Conservation (phyloP, 1,140 invertebrate species). For the Musca vetustissima region DNA sequence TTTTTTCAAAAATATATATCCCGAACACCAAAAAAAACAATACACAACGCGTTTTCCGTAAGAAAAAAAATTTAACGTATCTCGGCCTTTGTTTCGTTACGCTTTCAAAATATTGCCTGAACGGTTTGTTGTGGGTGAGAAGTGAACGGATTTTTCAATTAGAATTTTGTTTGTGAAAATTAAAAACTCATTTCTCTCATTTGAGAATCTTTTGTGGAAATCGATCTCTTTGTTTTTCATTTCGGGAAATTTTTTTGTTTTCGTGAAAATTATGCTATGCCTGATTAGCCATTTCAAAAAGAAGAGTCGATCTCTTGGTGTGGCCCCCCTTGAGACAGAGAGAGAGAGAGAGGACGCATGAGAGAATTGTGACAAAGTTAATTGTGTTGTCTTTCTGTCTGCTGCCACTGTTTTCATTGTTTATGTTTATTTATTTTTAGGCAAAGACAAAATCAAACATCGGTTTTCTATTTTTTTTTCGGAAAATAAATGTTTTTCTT, state of each 20-base stretch:
- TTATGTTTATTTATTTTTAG: slow-evolving; percentile 16
- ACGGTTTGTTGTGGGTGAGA: too few relatives aligned
- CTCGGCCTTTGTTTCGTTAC: background rate
- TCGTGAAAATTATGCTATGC: too few relatives aligned
- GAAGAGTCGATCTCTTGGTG: too few relatives aligned
- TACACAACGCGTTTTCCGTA: background rate
- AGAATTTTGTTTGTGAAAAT: background rate
- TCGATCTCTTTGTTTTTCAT: too few relatives aligned
- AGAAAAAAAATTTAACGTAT: background rate
- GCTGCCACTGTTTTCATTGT: slow-evolving; percentile 1
- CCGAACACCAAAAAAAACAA: background rate
- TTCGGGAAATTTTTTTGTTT: too few relatives aligned
- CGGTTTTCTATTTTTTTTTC: too few relatives aligned
- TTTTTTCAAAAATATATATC: background rate
- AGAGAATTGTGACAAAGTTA: background rate
- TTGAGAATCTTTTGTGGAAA: too few relatives aligned
- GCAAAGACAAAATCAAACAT: background rate
- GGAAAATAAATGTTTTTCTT: slow-evolving; percentile 1
- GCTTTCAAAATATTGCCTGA: too few relatives aligned
- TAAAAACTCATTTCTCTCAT: too few relatives aligned
- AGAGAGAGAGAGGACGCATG: too few relatives aligned
- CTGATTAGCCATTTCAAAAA: too few relatives aligned
- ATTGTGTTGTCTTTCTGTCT: slow-evolving; percentile 11
- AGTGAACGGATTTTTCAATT: background rate
- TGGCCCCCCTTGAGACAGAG: too few relatives aligned